Evolutionary conservation across 2,888 invertebrate genomes (phyloP), one percentile per base, ranked within the genome.

Genomic region (Malachius bipustulatus): DNA sequence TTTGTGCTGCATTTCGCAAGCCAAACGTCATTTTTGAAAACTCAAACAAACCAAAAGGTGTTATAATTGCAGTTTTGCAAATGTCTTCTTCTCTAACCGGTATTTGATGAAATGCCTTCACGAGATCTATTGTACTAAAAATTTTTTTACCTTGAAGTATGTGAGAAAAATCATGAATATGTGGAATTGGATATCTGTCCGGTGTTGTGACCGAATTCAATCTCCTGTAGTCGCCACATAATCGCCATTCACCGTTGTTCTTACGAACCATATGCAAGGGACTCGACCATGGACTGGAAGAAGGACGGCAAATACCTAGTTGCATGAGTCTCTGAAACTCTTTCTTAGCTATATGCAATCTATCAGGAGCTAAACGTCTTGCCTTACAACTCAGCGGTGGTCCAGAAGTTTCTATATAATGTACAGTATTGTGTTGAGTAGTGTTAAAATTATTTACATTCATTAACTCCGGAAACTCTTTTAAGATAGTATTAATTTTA

Each of bases 41-140:
- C n/a, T n/a, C n/a, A n/a, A n/a, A n/a, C n/a, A n/a, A n/a, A n/a
- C n/a, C n/a, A n/a, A n/a, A n/a, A n/a, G n/a, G n/a, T n/a, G n/a
- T 60, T 1, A 39, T 54, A 2, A 61, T 51, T 0, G 56, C 59
- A 3, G 57, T 59, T 42, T 62, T 61, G 1, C 30, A 39, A 8
- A 60, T 48, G 37, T 59, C 54, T 10, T 48, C 50, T 3, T 42
- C 30, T 3, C 38, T 42, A 14, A 62, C 49, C 0, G 55, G 55
- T 14, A 62, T 58, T 15, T 59, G 52, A 34, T 56, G 44, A 34
- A 51, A 62, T 1, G 59, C 59, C 26, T 24, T 26, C 8, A 36
- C 35, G 9, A 42, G 15, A 37, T 44, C 42, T 10, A 40, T 15
- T 1, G 31, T 37, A 6, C 38, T 34, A 24, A 39, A 37, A 10